These are phyloP conservation scores for Tetrapedia diversipes DNA, from an alignment of 2,888 invertebrate genomes.

Conservation along the genomic window DNA sequence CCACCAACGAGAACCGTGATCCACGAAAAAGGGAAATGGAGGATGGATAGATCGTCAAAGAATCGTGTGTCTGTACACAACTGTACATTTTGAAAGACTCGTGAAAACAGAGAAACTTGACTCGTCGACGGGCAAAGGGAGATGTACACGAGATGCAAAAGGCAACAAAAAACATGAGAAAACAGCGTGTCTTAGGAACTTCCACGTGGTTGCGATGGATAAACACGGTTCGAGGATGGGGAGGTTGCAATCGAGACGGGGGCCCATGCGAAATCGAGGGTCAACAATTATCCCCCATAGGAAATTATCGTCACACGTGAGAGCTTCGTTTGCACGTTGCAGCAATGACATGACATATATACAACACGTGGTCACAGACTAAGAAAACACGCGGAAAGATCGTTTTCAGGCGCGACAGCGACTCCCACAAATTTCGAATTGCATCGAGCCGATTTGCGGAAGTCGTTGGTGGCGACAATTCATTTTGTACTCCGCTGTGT, in stretches of 20 bases:
- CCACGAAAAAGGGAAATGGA: not conserved
- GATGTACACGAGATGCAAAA: constrained; percentile 24
- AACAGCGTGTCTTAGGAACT: constrained; percentile 64
- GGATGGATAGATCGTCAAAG: constrained; percentile 18
- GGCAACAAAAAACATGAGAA: constrained; percentile 35
- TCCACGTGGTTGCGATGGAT: constrained; percentile 38
- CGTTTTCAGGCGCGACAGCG: not conserved
- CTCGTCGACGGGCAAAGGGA: not conserved
- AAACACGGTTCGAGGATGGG: constrained; percentile 46
- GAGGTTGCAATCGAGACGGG: no score
- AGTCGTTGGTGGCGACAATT: constrained; percentile 1
- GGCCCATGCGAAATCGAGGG: constrained; percentile 27
- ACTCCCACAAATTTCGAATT: not conserved
- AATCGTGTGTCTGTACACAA: constrained; percentile 21
- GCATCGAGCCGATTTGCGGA: not conserved
- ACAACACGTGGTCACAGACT: not conserved
- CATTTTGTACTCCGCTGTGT: constrained; percentile 11
- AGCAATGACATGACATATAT: constrained; percentile 17
- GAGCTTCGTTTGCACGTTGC: constrained; percentile 28
- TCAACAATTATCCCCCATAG: constrained; percentile 38
- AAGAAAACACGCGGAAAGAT: constrained; percentile 4
- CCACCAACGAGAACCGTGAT: constrained; percentile 44
- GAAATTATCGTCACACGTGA: constrained; percentile 31
- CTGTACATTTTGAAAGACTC: constrained; percentile 39
- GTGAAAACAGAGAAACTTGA: constrained; percentile 30